Evolutionary conservation across 2,888 invertebrate species (phyloP).

Genomic region (Rhogogaster chlorosoma): DNA sequence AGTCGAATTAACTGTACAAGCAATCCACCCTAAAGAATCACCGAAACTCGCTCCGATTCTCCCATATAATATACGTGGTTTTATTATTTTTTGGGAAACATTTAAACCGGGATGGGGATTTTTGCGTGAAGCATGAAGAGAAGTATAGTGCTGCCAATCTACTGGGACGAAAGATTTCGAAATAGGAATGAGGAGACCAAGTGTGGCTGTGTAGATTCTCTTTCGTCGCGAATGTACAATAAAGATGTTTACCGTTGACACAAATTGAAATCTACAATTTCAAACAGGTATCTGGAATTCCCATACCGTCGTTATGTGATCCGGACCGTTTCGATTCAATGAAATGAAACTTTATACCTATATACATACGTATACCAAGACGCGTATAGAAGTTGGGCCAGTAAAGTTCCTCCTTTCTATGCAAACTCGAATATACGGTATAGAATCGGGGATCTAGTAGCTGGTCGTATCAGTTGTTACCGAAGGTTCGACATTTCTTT

Average conservation of each 20-base stretch:
- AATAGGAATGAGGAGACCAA: background rate
- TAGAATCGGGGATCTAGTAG: background rate
- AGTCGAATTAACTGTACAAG: background rate
- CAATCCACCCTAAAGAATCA: background rate
- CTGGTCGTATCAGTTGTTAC: background rate
- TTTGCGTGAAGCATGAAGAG: background rate
- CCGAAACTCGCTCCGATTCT: background rate
- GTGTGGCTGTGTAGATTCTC: background rate
- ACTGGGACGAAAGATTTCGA: background rate
- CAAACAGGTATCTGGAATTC: slow-evolving; percentile 21
- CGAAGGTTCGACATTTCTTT: background rate
- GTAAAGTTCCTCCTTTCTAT: slow-evolving; percentile 46
- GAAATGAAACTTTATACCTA: slow-evolving; percentile 41
- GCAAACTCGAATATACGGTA: slow-evolving; percentile 44
- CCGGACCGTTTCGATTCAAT: slow-evolving; percentile 31
- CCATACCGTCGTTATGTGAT: slow-evolving; percentile 20
- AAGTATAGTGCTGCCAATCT: background rate
- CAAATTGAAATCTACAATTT: slow-evolving; percentile 51
- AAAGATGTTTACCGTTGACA: slow-evolving; percentile 36
- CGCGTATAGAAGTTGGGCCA: background rate
- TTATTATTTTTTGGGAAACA: background rate
- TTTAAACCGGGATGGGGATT: background rate
- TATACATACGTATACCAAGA: background rate
- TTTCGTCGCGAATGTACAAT: background rate
- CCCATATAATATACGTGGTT: background rate